phyloP scores from a whole-genome alignment of 2,888 invertebrate species.

The Mythimna impura region DNA sequence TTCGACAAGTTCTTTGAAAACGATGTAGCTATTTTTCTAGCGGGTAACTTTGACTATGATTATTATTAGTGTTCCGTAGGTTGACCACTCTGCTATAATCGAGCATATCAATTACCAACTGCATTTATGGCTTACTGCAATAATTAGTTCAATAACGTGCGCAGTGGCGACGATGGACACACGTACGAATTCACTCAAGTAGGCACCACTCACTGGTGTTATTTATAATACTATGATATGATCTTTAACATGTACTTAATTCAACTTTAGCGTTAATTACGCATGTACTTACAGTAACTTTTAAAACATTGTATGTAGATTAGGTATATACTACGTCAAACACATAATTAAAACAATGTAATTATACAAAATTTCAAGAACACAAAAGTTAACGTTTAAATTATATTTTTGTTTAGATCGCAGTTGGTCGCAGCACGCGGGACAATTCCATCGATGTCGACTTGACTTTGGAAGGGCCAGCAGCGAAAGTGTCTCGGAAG shows the following conservation, averaged over 20 bases:
- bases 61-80: conserved; percentile 45
- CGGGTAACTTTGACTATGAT: conserved; percentile 12
- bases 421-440: conserved; percentile 97
- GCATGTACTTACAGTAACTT: background rate
- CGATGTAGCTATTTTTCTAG: background rate
- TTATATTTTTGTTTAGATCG: conserved; percentile 91
- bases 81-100: conserved; percentile 72
- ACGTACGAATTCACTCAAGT: conserved; percentile 31
- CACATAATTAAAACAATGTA: conserved; percentile 23
- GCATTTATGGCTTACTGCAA: conserved; percentile 65
- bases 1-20: conserved; percentile 5
- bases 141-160: conserved; percentile 64
- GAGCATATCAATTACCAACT: conserved; percentile 76
- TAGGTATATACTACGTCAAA: conserved; percentile 30
- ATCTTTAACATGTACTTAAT: conserved; percentile 34
- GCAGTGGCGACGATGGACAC: conserved; percentile 16
- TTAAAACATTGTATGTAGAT: conserved; percentile 44
- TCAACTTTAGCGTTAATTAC: conserved; percentile 29
- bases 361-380: conserved; percentile 17
- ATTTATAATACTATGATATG: conserved; percentile 22
- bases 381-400: background rate
- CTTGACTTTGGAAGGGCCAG: conserved; percentile 97
- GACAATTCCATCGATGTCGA: conserved; percentile 98
- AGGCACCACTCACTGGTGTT: conserved; percentile 20
- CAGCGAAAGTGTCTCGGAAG: conserved; percentile 97